Base-by-base conservation (phyloP, 2,888 invertebrate species). In the Halocaridina rubra region DNA sequence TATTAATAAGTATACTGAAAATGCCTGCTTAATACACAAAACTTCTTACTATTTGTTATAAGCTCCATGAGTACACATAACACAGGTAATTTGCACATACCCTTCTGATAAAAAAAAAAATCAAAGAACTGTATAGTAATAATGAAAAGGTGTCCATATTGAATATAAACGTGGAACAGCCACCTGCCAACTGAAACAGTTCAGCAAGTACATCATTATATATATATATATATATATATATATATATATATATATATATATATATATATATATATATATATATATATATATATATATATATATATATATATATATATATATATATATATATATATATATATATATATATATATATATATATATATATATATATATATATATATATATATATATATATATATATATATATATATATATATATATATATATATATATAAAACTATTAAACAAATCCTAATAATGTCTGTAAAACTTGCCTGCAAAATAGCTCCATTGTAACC, bases 401-500 rank as follows among this genome's bases (percentile, higher is more conserved):
- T 39, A 39, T 39, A 39, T 39, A 39, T 39, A 39, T 39, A 39
- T 39, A 39, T 39, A 39, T 39, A 39, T 39, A 39, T 39, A 39
- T 39, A 39, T 39, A 39, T 39, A 39, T 39, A 39, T 39, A 39
- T 39, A 39, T 39, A 39, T 39, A 8, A 39, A 39, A 39, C 39
- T 39, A 7, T 39, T 39, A 13, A 13, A 39, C 8, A 39, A 13
- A 39, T 39, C n/a, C n/a, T n/a, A n/a, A n/a, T n/a, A n/a, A n/a
- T n/a, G n/a, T n/a, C n/a, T n/a, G n/a, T n/a, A n/a, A 2, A 30
- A 19, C 24, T 46, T 32, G 86, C 88, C 88, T 92, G 91, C 2
- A 92, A 88, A 4, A 91, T 88, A 3, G 92, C 91, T 4, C 92
- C 92, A 81, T 90, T 89, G 84, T 91, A 90, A 1, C 91, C 92